A percentile compares a stretch with the other conserved stretches of the same genome.
phyloP scores from a whole-genome alignment of 2,888 invertebrate genomes.

The Sesia bembeciformis region DNA sequence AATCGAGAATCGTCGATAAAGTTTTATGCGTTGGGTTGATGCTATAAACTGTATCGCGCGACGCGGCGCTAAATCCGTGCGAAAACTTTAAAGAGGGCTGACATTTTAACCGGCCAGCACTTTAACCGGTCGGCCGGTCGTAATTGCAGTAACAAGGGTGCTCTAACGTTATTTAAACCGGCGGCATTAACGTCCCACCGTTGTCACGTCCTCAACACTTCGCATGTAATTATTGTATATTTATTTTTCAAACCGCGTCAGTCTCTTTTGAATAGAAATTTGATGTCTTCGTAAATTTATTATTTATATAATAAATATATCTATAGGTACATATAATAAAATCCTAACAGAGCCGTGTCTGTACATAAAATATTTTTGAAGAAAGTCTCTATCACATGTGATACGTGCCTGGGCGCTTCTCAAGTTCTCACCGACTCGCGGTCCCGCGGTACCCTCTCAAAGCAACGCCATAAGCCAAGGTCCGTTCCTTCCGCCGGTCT shows the following conservation, averaged over 20 bases:
- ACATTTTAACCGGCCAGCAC: constrained; percentile 29
- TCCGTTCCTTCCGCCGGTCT: too few relatives aligned
- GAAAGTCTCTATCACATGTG: too few relatives aligned
- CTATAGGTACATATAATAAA: too few relatives aligned
- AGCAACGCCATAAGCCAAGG: too few relatives aligned
- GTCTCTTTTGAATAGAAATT: too few relatives aligned
- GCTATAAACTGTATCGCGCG: constrained; percentile 42
- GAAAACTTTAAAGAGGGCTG: constrained; percentile 49
- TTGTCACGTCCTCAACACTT: constrained; percentile 48
- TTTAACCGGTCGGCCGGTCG: constrained; percentile 14
- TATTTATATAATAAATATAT: too few relatives aligned
- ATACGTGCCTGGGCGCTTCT: too few relatives aligned
- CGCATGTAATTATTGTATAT: constrained; percentile 45
- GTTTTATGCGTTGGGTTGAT: constrained; percentile 26
- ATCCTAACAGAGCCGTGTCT: too few relatives aligned
- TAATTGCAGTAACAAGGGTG: constrained; percentile 68
- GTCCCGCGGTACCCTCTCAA: too few relatives aligned
- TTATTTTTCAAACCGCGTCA: constrained; percentile 44
- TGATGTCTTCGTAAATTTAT: too few relatives aligned
- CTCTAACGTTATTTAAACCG: constrained; percentile 66
- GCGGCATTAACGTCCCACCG: constrained; percentile 53
- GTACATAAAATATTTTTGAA: too few relatives aligned
- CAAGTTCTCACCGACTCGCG: too few relatives aligned
- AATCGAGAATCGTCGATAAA: constrained; percentile 29
- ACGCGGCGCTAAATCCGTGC: constrained; percentile 35